A percentile compares a stretch with the other conserved stretches of the same genome.
phyloP scores from a whole-genome alignment of 1,140 invertebrate species.

The Microvelia longipes region DNA sequence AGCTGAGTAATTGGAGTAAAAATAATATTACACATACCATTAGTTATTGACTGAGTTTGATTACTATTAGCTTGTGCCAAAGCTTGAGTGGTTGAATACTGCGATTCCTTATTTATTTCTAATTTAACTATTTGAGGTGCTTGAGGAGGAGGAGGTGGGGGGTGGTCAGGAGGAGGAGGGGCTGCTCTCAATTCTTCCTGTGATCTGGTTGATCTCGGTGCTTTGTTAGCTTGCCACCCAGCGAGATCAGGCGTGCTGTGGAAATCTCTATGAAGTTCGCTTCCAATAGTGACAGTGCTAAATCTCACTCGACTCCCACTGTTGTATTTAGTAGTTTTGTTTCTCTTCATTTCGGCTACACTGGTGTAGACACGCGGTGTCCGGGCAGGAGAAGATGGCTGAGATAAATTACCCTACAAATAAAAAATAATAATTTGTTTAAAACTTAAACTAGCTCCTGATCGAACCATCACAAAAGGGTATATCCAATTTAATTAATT shows the following conservation, averaged over 20 bases:
- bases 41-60: background rate
- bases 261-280: slow-evolving; percentile 62
- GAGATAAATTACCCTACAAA: slow-evolving; percentile 30
- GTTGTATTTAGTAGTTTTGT: slow-evolving; percentile 27
- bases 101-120: slow-evolving; percentile 12
- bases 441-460: no score
- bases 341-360: slow-evolving; percentile 86
- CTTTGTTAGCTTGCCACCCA: slow-evolving; percentile 14
- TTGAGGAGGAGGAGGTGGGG: slow-evolving; percentile 24
- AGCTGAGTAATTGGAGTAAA: slow-evolving; percentile 11
- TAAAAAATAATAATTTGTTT: background rate
- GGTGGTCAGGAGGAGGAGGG: slow-evolving; percentile 24
- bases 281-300: slow-evolving; percentile 34
- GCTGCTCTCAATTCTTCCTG: slow-evolving; percentile 60
- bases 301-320: slow-evolving; percentile 33
- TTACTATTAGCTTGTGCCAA: background rate
- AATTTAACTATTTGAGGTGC: slow-evolving; percentile 20
- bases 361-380: slow-evolving; percentile 71
- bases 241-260: slow-evolving; percentile 74
- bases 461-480: no score
- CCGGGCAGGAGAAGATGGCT: slow-evolving; percentile 45
- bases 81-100: slow-evolving; percentile 1
- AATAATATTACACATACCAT: background rate
- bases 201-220: slow-evolving; percentile 40
- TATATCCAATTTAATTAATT: no score